Evolutionary conservation across 2,797 vertebrate genomes (phyloP), one percentile per base, ranked within the genome.

Genomic region (Argyrosomus regius): DNA sequence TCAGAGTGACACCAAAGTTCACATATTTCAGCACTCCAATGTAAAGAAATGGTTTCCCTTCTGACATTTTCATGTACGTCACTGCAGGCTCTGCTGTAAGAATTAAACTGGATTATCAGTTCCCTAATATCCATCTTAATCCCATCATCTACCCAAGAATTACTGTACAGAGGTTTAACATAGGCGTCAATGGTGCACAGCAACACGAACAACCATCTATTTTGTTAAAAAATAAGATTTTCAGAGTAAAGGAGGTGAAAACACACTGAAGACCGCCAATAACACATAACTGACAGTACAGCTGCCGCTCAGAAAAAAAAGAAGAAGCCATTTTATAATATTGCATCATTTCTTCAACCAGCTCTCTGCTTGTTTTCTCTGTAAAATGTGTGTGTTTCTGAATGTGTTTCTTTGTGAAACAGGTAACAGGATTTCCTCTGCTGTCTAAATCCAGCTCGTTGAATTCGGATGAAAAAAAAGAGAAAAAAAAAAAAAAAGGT

Each of bases 361-460:
- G 50, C 39, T 62, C 45, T 68, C 31, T 24, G 14, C 39, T 67
- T 80, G 59, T 80, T 84, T 9, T 74, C 26, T 31, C 66, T 75
- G 28, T 72, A 58, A 39, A 78, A 72, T 62, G 24, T n/a, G n/a
- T n/a, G n/a, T n/a, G n/a, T 67, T 8, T 57, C 60, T 84, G 28
- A 79, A 67, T 67, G 57, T 75, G 75, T 82, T 80, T 81, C 69
- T 86, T 71, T 82, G 54, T 79, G 59, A 74, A 74, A 43, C 62
- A 84, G 77, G 67, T 89, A 78, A 86, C 81, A 68, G 72, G 81
- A 90, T 90, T 85, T 77, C 60, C 43, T 59, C 67, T 78, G 61
- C 76, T 66, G 67, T 91, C 79, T 78, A 72, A 91, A 91, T 91
- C 74, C 84, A 85, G 85, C 54, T 78, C 69, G 76, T 84, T 88